Evolutionary conservation across 2,797 vertebrate species (phyloP).

Genomic region (Neopelma chrysocephalum): DNA sequence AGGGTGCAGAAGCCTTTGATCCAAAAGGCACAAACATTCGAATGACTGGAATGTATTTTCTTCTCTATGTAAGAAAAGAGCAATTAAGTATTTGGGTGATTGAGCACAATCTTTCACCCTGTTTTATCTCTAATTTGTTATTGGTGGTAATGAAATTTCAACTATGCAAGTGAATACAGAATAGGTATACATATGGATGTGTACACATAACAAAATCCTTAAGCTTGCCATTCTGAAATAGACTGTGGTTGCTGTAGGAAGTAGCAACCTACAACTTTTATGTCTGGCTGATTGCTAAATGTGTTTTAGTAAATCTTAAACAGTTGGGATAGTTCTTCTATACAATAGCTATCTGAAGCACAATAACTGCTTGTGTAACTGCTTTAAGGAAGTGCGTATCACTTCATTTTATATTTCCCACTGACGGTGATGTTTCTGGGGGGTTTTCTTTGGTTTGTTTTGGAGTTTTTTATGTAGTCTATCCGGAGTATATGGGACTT

Average conservation of each 20-base stretch:
- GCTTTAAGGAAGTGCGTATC: background rate
- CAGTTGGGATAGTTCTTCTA: background rate
- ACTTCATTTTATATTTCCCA: background rate
- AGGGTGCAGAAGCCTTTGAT: conserved; percentile 63
- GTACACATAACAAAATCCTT: background rate
- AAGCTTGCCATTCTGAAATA: background rate
- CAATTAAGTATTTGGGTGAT: conserved; percentile 28
- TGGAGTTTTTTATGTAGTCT: background rate
- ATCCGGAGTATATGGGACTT: background rate
- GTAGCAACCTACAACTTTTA: background rate
- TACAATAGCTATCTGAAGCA: background rate
- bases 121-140: background rate
- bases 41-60: conserved; percentile 51
- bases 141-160: background rate
- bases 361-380: background rate
- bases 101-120: background rate
- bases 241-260: background rate
- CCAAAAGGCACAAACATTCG: conserved; percentile 37
- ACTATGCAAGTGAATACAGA: background rate
- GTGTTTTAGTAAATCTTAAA: background rate
- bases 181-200: background rate
- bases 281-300: background rate
- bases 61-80: conserved; percentile 63
- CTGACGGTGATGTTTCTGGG: background rate
- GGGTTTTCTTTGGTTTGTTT: background rate